Percentiles rank a stretch among this genome's conserved stretches.
phyloP scores from a whole-genome alignment of 1,140 invertebrate genomes.

The Drosophila navojoa region DNA sequence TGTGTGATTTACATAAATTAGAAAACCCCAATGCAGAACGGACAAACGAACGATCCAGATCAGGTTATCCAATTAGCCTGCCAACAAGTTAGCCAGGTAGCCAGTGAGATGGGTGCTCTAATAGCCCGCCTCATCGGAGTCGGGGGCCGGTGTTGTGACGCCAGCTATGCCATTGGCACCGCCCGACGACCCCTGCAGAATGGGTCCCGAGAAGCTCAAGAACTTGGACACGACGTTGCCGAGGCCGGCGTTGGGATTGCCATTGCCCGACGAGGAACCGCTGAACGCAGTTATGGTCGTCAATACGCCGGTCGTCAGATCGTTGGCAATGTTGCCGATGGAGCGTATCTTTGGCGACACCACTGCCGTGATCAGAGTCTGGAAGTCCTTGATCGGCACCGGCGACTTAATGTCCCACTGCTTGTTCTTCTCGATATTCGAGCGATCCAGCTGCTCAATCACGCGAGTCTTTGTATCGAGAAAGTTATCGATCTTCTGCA shows the following conservation, averaged over 20 bases:
- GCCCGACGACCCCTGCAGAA: constrained; percentile 77
- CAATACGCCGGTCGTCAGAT: constrained; percentile 85
- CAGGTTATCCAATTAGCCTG: constrained; percentile 11
- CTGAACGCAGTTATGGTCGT: constrained; percentile 83
- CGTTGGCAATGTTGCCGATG: constrained; percentile 85
- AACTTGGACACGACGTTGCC: constrained; percentile 82
- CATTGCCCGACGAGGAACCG: constrained; percentile 78
- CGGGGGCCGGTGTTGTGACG: constrained; percentile 64
- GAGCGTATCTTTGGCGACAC: constrained; percentile 87
- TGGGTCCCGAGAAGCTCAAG: constrained; percentile 81
- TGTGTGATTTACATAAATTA: constrained; percentile 39
- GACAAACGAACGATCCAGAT: constrained; percentile 12
- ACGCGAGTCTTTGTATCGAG: constrained; percentile 90
- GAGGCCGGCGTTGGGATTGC: constrained; percentile 76
- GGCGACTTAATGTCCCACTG: constrained; percentile 89
- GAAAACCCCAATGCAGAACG: constrained; percentile 27
- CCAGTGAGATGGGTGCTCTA: constrained; percentile 27
- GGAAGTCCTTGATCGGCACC: constrained; percentile 83
- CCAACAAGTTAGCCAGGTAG: neutral
- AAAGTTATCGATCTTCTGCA: constrained; percentile 90
- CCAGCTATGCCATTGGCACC: constrained; percentile 63
- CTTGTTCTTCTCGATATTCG: constrained; percentile 90
- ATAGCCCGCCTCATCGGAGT: constrained; percentile 81
- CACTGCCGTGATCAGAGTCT: constrained; percentile 84
- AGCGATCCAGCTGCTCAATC: constrained; percentile 87